Conservation (phyloP, 2,888 invertebrate species). For the Epistrophe grossulariae region DNA sequence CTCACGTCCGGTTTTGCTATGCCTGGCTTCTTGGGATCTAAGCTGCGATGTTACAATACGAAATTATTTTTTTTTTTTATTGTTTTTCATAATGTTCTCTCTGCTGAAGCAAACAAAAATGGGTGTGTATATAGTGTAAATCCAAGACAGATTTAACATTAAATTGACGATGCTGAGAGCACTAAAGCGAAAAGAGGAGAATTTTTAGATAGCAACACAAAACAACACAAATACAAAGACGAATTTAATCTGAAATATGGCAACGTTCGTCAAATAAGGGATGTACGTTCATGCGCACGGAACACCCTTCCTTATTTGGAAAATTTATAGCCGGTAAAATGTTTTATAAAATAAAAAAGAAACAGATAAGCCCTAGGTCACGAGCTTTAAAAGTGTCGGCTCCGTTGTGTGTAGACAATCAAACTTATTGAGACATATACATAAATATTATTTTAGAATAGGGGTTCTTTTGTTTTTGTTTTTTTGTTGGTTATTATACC, state of each 20-base stretch:
- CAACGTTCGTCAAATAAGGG: slow-evolving; percentile 59
- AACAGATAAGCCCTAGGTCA: slow-evolving; percentile 73
- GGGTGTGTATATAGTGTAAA: slow-evolving; percentile 21
- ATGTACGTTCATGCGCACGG: slow-evolving; percentile 59
- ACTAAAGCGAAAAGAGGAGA: slow-evolving; percentile 4
- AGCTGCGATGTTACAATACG: slow-evolving; percentile 3
- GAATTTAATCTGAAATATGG: slow-evolving; percentile 53
- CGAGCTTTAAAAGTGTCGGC: slow-evolving; percentile 72
- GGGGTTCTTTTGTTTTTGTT: background rate
- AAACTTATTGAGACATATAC: slow-evolving; percentile 15
- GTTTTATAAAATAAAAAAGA: slow-evolving; percentile 12
- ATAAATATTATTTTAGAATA: background rate
- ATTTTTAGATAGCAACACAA: slow-evolving; percentile 23
- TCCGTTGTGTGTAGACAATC: slow-evolving; percentile 27
- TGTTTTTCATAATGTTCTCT: too few relatives aligned
- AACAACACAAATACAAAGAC: slow-evolving; percentile 31
- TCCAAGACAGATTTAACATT: background rate
- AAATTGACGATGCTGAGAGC: background rate
- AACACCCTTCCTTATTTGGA: slow-evolving; percentile 66
- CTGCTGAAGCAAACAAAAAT: background rate
- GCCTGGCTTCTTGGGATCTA: background rate
- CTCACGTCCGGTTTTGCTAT: background rate
- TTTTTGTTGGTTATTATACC: slow-evolving; percentile 27
- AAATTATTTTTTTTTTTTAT: slow-evolving; percentile 53
- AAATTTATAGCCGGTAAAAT: slow-evolving; percentile 66